Evolutionary conservation across 2,797 vertebrate species (phyloP), one percentile per base, ranked within the genome.

Genomic region (Lerista edwardsae): DNA sequence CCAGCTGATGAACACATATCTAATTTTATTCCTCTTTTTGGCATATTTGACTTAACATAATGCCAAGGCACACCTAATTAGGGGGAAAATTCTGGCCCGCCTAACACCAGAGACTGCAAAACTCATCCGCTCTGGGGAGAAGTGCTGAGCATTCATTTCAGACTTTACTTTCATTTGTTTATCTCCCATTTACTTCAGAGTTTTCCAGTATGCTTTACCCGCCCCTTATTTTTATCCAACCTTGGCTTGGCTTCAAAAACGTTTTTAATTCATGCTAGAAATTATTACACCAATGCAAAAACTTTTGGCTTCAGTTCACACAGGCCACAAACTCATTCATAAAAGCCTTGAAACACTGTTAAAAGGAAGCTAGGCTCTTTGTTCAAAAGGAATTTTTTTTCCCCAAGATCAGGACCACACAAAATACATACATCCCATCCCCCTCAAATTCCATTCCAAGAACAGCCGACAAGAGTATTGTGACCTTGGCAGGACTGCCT

Each of bases 401-500:
- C 59, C 72, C 21, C 23, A 34, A 47, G 41, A 34, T 75, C 65
- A 57, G 64, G 44, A 39, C 34, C 61, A 57, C 29, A 72, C 29
- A 72, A 47, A 68, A 51, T 8, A 19, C 3, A 7, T 27, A 19
- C 11, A 3, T 10, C 23, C 59, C 21, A 10, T 15, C 39, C 36
- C 36, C 11, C n/a, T 75, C 2, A 2, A 76, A 79, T 62, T 55
- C 31, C 65, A 55, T 21, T 80, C 17, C 51, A 57, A 31, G 73
- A 71, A 27, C 51, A 65, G 61, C 39, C 44, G 73, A 74, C 76
- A 64, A 55, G 47, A 29, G 51, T 55, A 65, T 39, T 0, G 7
- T 8, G 29, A 84, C 85, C 85, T 88, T 89, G 87, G 86, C 84
- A 84, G 71, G 41, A 79, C 64, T 0, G 3, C 65, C 87, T 71